A percentile compares a stretch with the other conserved stretches of the same genome.
Evolutionary conservation across 1,140 invertebrate genomes (phyloP).

Genomic region (Mercenaria mercenaria): DNA sequence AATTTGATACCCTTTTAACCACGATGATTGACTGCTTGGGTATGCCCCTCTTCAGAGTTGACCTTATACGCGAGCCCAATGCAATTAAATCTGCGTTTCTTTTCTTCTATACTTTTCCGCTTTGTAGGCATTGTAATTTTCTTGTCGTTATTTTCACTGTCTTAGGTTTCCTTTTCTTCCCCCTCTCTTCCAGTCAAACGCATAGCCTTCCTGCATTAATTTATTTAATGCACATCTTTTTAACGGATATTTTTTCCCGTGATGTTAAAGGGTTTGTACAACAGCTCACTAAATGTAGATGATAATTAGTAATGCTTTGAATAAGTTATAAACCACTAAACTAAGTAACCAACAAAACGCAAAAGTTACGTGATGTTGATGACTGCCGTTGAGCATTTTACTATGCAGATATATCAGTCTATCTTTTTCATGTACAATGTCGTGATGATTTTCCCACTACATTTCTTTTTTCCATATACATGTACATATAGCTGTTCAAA

Average conservation of each 20-base stretch:
- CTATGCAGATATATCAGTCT: background rate
- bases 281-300: too few relatives aligned
- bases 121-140: slow-evolving; percentile 17
- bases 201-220: background rate
- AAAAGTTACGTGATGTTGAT: background rate
- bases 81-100: slow-evolving; percentile 45
- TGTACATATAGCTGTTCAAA: too few relatives aligned
- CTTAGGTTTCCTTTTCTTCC: slow-evolving; percentile 27
- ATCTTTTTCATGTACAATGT: background rate
- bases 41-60: slow-evolving; percentile 30
- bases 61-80: slow-evolving; percentile 25
- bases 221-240: background rate
- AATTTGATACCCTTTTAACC: slow-evolving; percentile 55
- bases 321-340: background rate
- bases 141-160: slow-evolving; percentile 28
- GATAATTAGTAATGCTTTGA: background rate
- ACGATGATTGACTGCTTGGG: slow-evolving; percentile 5
- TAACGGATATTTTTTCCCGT: background rate
- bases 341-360: background rate
- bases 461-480: too few relatives aligned
- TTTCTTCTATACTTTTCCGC: slow-evolving; percentile 46
- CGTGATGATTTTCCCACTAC: too few relatives aligned
- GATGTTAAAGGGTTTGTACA: background rate
- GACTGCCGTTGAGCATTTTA: background rate
- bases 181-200: background rate